Evolutionary conservation across 2,113 vertebrate genomes (phyloP).

Genomic region (Hydrolagus affinis): DNA sequence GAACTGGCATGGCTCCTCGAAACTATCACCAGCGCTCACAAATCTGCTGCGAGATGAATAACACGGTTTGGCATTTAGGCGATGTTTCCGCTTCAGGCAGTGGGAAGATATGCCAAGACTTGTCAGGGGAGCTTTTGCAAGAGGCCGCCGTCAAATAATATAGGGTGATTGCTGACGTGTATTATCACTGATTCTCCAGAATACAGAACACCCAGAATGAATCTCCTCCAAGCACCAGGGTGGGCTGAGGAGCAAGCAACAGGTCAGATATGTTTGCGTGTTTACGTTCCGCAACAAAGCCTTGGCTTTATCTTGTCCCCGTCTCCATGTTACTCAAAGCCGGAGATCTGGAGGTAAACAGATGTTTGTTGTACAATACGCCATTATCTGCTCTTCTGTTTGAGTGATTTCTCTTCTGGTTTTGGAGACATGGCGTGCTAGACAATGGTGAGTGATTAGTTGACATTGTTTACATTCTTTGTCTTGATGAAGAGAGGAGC

Average conservation of each 20-base stretch:
- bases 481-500: conserved; percentile 21
- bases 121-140: not conserved
- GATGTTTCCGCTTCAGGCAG: not conserved
- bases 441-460: conserved; percentile 26
- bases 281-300: conserved; percentile 18
- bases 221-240: not conserved
- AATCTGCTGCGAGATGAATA: not conserved
- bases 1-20: too few relatives aligned
- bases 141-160: not conserved
- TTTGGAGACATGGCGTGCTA: not conserved
- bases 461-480: conserved; percentile 24
- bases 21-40: not conserved
- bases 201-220: conserved; percentile 16
- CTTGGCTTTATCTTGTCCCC: conserved; percentile 26
- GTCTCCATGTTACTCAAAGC: not conserved
- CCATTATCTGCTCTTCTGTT: conserved; percentile 2
- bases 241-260: conserved; percentile 4
- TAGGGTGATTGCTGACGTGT: not conserved
- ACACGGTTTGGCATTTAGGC: conserved; percentile 17
- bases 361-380: not conserved
- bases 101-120: conserved; percentile 8
- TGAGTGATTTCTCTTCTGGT: not conserved
- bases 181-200: not conserved
- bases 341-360: not conserved
- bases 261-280: not conserved